Evolutionary conservation across 2,797 vertebrate genomes (phyloP).

Genomic region (Lerista edwardsae): DNA sequence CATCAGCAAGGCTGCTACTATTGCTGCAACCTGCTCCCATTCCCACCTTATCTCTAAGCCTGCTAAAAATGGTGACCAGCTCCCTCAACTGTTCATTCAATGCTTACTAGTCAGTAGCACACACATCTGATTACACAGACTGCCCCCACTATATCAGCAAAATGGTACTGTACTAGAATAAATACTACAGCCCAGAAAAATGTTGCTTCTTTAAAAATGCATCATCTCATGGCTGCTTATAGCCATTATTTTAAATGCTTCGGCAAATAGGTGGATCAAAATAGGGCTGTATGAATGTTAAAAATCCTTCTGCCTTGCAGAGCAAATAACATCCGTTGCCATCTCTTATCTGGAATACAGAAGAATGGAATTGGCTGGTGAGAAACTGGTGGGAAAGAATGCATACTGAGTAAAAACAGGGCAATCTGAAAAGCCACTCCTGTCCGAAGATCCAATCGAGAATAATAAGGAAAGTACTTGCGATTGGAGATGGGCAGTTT

Average conservation of each 20-base stretch:
- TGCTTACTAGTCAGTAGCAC: constrained; percentile 16
- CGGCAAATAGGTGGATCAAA: constrained; percentile 37
- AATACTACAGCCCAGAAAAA: constrained; percentile 19
- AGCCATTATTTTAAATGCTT: constrained; percentile 26
- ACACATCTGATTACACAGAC: background rate
- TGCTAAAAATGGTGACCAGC: background rate
- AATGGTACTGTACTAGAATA: constrained; percentile 20
- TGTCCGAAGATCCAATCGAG: constrained; percentile 13
- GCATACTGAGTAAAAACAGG: constrained; percentile 15
- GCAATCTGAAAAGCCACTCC: background rate
- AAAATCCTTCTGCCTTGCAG: background rate
- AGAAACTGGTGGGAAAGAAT: constrained; percentile 9
- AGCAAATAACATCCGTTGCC: background rate
- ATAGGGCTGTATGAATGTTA: background rate
- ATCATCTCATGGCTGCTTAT: constrained; percentile 18
- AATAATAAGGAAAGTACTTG: background rate
- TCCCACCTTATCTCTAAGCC: constrained; percentile 8
- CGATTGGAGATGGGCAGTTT: background rate
- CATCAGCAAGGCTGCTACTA: too few relatives aligned
- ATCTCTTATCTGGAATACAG: constrained; percentile 8
- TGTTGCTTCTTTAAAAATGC: constrained; percentile 25
- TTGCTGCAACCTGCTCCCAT: background rate
- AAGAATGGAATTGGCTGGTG: constrained; percentile 1
- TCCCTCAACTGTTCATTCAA: background rate
- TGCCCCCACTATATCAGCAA: background rate